Evolutionary conservation across 2,797 vertebrate species (phyloP).

Genomic region (Delichon dasypus): DNA sequence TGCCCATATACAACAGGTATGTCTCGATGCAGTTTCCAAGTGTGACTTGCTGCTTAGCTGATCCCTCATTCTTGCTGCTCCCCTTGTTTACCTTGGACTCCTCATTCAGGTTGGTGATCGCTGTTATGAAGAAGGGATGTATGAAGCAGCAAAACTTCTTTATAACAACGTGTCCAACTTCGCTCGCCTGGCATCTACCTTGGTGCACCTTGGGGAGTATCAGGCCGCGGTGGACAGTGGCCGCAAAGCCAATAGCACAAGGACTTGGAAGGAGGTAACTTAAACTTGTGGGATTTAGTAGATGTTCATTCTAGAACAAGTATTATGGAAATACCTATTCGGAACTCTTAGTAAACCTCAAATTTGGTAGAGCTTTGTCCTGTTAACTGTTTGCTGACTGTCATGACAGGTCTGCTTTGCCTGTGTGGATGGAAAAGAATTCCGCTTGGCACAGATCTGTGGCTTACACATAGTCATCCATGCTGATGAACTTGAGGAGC

Average conservation of each 20-base stretch:
- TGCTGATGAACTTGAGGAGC: constrained; percentile 92
- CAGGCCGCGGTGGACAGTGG: constrained; percentile 93
- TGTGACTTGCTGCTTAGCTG: background rate
- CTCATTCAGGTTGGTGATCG: constrained; percentile 86
- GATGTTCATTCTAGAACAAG: background rate
- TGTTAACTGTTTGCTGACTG: background rate
- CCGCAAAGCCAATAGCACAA: constrained; percentile 91
- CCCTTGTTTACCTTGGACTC: background rate
- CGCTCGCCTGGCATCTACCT: constrained; percentile 88
- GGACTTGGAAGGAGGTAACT: constrained; percentile 92
- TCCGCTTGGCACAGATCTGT: constrained; percentile 91
- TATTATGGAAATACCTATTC: background rate
- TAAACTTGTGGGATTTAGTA: background rate
- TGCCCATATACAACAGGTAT: constrained; percentile 89
- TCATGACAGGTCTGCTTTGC: constrained; percentile 89
- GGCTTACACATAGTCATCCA: constrained; percentile 94
- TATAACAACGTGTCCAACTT: constrained; percentile 92
- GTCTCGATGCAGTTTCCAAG: background rate
- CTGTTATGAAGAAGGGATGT: constrained; percentile 93
- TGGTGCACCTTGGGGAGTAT: constrained; percentile 92
- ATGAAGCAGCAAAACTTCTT: constrained; percentile 89
- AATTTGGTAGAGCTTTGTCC: background rate
- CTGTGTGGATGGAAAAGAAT: constrained; percentile 92
- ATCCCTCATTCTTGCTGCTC: background rate
- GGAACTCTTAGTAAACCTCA: background rate